Percentiles rank a stretch among this genome's conserved stretches.
phyloP scores from a whole-genome alignment of 1,140 invertebrate species.

The Ridgeia piscesae region DNA sequence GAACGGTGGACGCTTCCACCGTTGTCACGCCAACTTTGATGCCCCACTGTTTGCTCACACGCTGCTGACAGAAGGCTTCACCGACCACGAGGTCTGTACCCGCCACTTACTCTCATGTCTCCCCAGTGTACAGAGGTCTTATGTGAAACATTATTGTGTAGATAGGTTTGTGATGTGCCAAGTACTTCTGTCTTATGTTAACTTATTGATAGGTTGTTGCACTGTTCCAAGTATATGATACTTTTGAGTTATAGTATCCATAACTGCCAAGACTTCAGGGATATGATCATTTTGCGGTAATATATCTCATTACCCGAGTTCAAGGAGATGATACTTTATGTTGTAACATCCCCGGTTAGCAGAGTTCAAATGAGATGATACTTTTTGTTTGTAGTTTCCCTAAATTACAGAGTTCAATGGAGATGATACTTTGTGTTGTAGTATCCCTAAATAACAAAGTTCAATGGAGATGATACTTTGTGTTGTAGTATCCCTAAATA shows the following conservation, averaged over 20 bases:
- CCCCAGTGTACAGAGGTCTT: background rate
- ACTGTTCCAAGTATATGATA: too few species aligned
- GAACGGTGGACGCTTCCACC: conserved; percentile 55
- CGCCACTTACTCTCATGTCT: background rate
- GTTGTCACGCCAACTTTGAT: conserved; percentile 53
- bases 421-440: conserved; percentile 28
- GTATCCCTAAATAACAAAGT: conserved; percentile 34
- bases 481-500: conserved; percentile 39
- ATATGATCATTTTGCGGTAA: conserved; percentile 41
- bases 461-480: background rate
- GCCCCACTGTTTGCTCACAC: conserved; percentile 56
- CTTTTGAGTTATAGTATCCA: conserved; percentile 44
- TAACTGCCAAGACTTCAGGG: conserved; percentile 56
- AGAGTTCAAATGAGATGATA: background rate
- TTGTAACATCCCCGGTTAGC: background rate
- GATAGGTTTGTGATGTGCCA: background rate
- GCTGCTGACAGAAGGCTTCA: conserved; percentile 52
- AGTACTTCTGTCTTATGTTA: background rate
- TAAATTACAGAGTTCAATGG: background rate
- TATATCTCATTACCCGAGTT: background rate
- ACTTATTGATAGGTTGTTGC: too few species aligned
- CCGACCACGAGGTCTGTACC: conserved; percentile 47
- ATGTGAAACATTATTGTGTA: background rate
- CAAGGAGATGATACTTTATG: background rate
- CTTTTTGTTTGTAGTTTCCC: background rate